Conservation (phyloP, 2,113 vertebrate genomes). For the Bungarus multicinctus region DNA sequence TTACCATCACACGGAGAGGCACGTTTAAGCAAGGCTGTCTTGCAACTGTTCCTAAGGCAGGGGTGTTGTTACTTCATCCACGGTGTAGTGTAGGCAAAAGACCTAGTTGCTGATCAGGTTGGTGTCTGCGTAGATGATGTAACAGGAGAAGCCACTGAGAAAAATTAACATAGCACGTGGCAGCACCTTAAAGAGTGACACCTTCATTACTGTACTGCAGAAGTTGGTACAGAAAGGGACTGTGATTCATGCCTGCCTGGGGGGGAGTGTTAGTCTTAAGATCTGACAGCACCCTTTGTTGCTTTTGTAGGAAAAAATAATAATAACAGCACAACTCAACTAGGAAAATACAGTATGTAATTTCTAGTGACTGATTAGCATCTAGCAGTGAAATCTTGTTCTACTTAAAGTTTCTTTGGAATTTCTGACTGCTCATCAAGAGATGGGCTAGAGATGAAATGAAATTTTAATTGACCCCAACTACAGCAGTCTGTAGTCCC, state of each 20-base stretch:
- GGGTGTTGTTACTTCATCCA: neutral
- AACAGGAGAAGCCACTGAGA: neutral
- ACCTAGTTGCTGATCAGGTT: neutral
- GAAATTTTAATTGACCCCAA: neutral
- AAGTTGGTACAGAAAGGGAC: neutral
- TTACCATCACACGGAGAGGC: neutral
- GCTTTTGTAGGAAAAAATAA: neutral
- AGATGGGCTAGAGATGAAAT: neutral
- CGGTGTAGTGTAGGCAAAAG: neutral
- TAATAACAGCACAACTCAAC: neutral
- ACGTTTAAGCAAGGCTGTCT: neutral
- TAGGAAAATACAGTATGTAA: neutral
- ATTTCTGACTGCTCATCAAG: neutral
- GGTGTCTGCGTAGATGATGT: neutral
- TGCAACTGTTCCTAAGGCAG: neutral
- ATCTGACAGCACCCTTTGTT: neutral
- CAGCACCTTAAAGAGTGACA: neutral
- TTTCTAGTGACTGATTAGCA: neutral
- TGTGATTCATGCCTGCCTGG: neutral
- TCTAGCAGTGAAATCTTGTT: neutral
- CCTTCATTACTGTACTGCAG: neutral
- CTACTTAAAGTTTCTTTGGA: neutral
- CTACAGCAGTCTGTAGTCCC: neutral
- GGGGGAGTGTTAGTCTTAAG: neutral
- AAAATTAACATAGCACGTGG: neutral